Conservation (phyloP, 2,888 invertebrate genomes). For the Phlogophora meticulosa region DNA sequence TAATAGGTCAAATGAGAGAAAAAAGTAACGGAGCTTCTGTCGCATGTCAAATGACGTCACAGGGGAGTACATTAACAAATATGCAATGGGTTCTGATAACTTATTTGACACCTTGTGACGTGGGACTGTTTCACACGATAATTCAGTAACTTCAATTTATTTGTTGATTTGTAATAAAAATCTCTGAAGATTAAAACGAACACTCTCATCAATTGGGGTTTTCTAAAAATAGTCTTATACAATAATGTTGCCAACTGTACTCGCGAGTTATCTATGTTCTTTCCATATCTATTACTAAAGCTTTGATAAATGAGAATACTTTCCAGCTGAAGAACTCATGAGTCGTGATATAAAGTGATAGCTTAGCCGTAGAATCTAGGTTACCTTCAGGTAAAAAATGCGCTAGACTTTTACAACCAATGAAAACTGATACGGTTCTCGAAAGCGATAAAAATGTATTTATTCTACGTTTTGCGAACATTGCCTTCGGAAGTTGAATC, state of each 20-base stretch:
- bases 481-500: neutral
- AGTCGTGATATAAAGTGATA: slow-evolving; percentile 14
- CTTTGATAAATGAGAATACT: slow-evolving; percentile 32
- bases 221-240: neutral
- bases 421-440: neutral
- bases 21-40: too few species aligned
- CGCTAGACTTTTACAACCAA: neutral
- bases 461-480: neutral
- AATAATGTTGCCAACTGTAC: neutral
- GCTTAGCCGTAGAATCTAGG: slow-evolving; percentile 13
- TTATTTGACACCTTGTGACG: too few species aligned
- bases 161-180: too few species aligned
- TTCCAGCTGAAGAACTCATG: slow-evolving; percentile 3
- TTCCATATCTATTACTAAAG: slow-evolving; percentile 2
- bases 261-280: neutral
- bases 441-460: neutral
- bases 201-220: too few species aligned
- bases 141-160: too few species aligned
- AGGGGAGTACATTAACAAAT: too few species aligned
- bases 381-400: slow-evolving; percentile 6
- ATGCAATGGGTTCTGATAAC: too few species aligned
- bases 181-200: too few species aligned
- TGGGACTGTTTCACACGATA: too few species aligned
- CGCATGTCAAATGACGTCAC: too few species aligned
- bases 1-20: too few species aligned